These are phyloP conservation scores for Hapalemur alaotrensis DNA, from an alignment of 2,797 vertebrate genomes.

Conservation along the genomic window DNA sequence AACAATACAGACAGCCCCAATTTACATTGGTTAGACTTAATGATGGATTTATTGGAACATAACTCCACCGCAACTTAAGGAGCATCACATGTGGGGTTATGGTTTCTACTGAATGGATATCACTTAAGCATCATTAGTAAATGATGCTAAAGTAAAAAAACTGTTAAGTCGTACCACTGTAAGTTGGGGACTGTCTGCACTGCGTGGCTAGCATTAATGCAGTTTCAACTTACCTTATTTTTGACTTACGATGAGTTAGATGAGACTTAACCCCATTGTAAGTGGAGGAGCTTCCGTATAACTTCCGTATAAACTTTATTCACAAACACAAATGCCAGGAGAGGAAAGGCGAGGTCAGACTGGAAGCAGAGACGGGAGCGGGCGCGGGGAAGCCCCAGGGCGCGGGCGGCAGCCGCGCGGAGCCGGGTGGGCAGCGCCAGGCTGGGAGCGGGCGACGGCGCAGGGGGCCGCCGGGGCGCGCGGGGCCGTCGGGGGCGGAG, in stretches of 20 bases:
- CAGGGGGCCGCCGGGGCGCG: conserved; percentile 33
- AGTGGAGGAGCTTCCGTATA: not conserved
- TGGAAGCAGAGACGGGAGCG: not conserved
- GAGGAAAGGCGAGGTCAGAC: conserved; percentile 39
- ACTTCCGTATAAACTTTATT: not conserved
- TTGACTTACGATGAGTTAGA: not conserved
- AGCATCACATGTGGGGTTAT: not conserved
- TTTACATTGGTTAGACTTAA: not conserved
- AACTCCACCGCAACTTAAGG: not conserved
- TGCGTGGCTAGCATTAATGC: not conserved
- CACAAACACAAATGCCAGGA: not conserved
- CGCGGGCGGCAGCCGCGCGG: conserved; percentile 37
- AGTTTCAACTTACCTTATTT: not conserved
- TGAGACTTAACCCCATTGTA: not conserved
- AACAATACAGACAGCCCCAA: not conserved
- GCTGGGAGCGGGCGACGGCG: conserved; percentile 28
- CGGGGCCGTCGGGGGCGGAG: conserved; percentile 33
- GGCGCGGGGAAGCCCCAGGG: conserved; percentile 54
- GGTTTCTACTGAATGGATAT: not conserved
- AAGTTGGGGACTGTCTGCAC: not conserved
- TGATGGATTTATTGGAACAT: not conserved
- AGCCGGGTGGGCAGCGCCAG: conserved; percentile 3
- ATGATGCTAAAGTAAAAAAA: not conserved
- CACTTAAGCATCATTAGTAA: not conserved
- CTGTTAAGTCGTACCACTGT: not conserved